These are phyloP conservation scores for Centropyge bicolor DNA, from an alignment of 2,797 vertebrate genomes.

Conservation along the genomic window DNA sequence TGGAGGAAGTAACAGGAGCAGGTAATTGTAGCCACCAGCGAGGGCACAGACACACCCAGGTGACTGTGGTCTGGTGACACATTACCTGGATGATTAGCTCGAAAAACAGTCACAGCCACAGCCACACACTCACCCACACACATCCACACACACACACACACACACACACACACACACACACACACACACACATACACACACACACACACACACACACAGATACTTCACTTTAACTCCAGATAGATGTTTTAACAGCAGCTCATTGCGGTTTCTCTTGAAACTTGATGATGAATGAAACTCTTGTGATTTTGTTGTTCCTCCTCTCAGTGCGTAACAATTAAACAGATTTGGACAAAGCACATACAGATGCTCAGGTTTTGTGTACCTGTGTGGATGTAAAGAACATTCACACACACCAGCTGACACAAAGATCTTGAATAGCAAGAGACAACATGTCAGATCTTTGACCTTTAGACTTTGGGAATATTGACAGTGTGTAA, in stretches of 20 bases:
- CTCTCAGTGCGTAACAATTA: neutral
- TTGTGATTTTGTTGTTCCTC: neutral
- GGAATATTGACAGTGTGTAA: conserved; percentile 56
- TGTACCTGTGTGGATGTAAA: neutral
- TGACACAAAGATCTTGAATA: conserved; percentile 18
- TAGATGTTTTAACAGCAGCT: conserved; percentile 31
- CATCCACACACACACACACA: conserved; percentile 24
- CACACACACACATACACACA: conserved; percentile 19
- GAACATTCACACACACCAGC: conserved; percentile 2
- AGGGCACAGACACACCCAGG: conserved; percentile 54
- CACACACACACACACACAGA: conserved; percentile 27
- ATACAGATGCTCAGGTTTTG: conserved; percentile 15
- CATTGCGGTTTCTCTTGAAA: conserved; percentile 40
- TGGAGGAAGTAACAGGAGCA: conserved; percentile 29
- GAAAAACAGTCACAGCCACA: conserved; percentile 17
- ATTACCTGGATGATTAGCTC: conserved; percentile 35
- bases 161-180: conserved; percentile 25
- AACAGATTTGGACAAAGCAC: conserved; percentile 31
- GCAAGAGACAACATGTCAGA: conserved; percentile 26
- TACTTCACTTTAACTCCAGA: conserved; percentile 14
- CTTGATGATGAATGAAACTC: conserved; percentile 16
- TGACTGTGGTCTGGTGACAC: conserved; percentile 26
- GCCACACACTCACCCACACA: conserved; percentile 21
- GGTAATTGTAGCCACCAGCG: conserved; percentile 15
- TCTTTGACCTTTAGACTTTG: conserved; percentile 63